Conservation (phyloP, 2,888 invertebrate genomes). For the Congeria kusceri region DNA sequence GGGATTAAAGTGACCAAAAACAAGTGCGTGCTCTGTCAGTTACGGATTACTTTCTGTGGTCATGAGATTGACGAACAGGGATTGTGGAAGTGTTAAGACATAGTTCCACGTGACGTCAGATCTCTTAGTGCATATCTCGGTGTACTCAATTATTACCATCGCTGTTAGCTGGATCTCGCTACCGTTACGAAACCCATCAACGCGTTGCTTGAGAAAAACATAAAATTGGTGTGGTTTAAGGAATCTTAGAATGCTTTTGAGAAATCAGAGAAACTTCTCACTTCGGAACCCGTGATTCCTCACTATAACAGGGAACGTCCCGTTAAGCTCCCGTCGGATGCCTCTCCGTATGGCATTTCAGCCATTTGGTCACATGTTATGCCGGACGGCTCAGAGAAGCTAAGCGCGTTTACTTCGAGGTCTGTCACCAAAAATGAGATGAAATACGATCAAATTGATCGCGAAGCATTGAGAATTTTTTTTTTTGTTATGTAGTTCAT, state of each 20-base stretch:
- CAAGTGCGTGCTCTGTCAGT: slow-evolving; percentile 30
- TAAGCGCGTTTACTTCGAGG: neutral
- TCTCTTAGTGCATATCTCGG: slow-evolving; percentile 31
- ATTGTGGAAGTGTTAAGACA: slow-evolving; percentile 6
- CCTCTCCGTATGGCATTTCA: slow-evolving; percentile 73
- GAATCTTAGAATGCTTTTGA: slow-evolving; percentile 10
- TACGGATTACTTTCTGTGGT: slow-evolving; percentile 31
- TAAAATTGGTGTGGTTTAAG: neutral
- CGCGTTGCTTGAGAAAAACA: slow-evolving; percentile 19
- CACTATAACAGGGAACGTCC: slow-evolving; percentile 78
- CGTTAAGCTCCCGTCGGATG: slow-evolving; percentile 83
- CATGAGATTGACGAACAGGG: slow-evolving; percentile 34
- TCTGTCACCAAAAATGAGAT: neutral
- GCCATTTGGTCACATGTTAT: neutral
- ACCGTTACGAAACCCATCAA: slow-evolving; percentile 24
- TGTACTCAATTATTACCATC: slow-evolving; percentile 16
- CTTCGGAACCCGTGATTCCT: slow-evolving; percentile 64
- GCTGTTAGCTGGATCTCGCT: slow-evolving; percentile 22
- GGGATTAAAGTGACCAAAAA: slow-evolving; percentile 24
- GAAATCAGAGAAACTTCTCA: slow-evolving; percentile 62
- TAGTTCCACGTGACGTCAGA: slow-evolving; percentile 17
- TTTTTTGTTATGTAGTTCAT: too few relatives aligned
- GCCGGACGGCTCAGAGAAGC: slow-evolving; percentile 1
- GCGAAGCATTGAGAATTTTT: too few relatives aligned
- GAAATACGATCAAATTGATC: neutral